These are phyloP conservation scores for Emys orbicularis DNA, from an alignment of 2,797 vertebrate species.

Conservation along the genomic window DNA sequence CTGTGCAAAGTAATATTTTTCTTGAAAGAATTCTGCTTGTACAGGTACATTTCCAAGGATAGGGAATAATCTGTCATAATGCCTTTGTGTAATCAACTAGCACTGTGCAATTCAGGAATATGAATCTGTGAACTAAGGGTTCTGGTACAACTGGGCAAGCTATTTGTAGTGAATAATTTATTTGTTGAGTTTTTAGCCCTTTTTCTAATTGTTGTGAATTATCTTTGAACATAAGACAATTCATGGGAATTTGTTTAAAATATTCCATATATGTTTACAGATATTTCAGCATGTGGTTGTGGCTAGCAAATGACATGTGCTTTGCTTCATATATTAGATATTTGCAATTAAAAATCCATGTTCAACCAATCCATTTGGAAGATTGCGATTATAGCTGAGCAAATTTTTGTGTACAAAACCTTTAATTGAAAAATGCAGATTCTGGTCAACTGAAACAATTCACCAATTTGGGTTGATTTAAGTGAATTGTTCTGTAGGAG, in stretches of 20 bases:
- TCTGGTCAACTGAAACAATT: too few species aligned
- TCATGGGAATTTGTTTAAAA: background rate
- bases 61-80: background rate
- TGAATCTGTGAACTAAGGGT: background rate
- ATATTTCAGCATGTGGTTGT: background rate
- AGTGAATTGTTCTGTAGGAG: too few species aligned
- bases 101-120: background rate
- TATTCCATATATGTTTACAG: background rate
- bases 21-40: background rate
- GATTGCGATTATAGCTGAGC: too few species aligned
- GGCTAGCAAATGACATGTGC: background rate
- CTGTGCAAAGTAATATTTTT: background rate
- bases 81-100: background rate
- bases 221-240: background rate
- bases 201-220: background rate
- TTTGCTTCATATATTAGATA: conserved; percentile 36
- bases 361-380: too few species aligned
- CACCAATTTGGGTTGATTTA: too few species aligned
- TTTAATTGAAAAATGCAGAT: too few species aligned
- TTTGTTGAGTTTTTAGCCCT: background rate
- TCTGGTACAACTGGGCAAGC: background rate
- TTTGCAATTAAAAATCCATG: background rate
- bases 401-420: too few species aligned
- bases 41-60: background rate
- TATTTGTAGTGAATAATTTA: background rate